Evolutionary conservation across 2,113 vertebrate genomes (phyloP).

Genomic region (Mastomys coucha): DNA sequence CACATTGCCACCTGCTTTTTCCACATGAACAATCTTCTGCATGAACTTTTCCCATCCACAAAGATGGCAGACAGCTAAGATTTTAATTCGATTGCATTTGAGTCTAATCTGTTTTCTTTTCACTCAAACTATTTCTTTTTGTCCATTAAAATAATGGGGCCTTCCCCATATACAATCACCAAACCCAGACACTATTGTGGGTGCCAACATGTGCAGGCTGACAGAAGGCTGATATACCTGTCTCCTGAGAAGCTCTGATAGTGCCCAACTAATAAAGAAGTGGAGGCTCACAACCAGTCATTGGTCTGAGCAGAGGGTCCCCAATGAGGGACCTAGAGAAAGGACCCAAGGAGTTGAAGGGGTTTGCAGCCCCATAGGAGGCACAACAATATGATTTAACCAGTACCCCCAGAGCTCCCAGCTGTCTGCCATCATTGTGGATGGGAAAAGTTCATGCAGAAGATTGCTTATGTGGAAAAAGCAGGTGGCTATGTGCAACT

Average conservation of each 20-base stretch:
- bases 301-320: too few relatives aligned
- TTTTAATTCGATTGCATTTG: neutral
- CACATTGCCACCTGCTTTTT: neutral
- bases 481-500: neutral
- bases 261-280: too few relatives aligned
- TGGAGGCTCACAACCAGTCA: too few relatives aligned
- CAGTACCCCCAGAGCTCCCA: neutral
- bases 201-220: too few relatives aligned
- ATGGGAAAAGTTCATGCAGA: neutral
- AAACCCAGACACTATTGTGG: too few relatives aligned
- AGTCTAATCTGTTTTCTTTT: neutral
- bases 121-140: neutral
- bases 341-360: too few relatives aligned
- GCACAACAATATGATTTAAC: too few relatives aligned
- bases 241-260: too few relatives aligned
- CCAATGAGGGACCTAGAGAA: too few relatives aligned
- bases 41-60: neutral
- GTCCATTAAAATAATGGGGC: neutral
- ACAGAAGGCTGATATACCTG: too few relatives aligned
- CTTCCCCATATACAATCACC: too few relatives aligned
- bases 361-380: too few relatives aligned
- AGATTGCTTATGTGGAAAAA: fast-evolving
- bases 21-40: fast-evolving
- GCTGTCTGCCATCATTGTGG: neutral
- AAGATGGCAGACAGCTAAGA: neutral